Evolutionary conservation across 2,113 vertebrate genomes (phyloP).

Genomic region (Xenopus tropicalis): DNA sequence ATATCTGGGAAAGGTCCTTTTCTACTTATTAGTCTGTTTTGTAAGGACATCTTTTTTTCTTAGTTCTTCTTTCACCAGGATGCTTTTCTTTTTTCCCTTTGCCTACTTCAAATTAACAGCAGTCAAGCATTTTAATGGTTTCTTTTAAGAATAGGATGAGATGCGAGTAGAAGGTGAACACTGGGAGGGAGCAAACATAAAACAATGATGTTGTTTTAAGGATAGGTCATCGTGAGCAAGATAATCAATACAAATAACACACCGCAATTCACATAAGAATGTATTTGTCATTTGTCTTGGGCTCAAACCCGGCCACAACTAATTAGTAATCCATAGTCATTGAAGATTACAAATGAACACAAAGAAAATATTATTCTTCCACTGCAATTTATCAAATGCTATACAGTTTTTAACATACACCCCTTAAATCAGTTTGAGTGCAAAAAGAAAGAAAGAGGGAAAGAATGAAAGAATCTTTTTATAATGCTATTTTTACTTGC

Average conservation of each 20-base stretch:
- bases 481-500: too few species aligned
- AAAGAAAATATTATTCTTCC: slow-evolving; percentile 46
- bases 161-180: slow-evolving; percentile 42
- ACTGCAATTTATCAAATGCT: neutral
- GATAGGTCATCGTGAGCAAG: slow-evolving; percentile 50
- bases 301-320: slow-evolving; percentile 52
- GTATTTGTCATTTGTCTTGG: slow-evolving; percentile 56
- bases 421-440: too few species aligned
- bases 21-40: too few species aligned
- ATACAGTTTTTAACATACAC: neutral
- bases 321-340: slow-evolving; percentile 67
- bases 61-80: too few species aligned
- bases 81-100: too few species aligned
- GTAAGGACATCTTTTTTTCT: too few species aligned
- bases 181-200: slow-evolving; percentile 12
- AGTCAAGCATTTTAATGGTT: slow-evolving; percentile 40
- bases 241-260: slow-evolving; percentile 54
- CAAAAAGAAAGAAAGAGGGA: neutral
- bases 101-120: slow-evolving; percentile 37
- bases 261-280: slow-evolving; percentile 49
- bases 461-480: too few species aligned
- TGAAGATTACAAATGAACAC: slow-evolving; percentile 57
- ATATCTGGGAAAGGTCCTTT: too few species aligned
- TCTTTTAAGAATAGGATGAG: slow-evolving; percentile 41
- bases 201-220: slow-evolving; percentile 43